Base-by-base conservation (phyloP, 2,888 invertebrate species). In the Kryphioiulus occultus region DNA sequence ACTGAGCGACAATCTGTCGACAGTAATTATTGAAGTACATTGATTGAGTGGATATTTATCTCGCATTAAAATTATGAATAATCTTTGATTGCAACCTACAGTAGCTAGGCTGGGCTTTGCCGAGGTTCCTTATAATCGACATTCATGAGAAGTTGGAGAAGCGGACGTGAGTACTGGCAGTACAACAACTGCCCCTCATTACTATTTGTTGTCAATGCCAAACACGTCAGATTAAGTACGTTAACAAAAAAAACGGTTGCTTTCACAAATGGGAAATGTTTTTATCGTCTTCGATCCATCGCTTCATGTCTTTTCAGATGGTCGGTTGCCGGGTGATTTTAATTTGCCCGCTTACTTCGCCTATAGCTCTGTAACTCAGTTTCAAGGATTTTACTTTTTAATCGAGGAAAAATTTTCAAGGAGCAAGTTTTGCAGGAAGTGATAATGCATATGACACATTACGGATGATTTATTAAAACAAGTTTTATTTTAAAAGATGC, bases 361-460 rank as follows among this genome's bases (percentile, higher is more conserved):
- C 78, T 30, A 30, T 17, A 78, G 78, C 15, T 19, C 10, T 59
- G 22, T 26, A 78, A 78, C 78, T 78, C 78, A 30, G 26, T 30
- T 78, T 78, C 78, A 78, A 78, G 78, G 78, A 12, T 78, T 78
- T 78, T 78, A 30, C 3, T 78, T 78, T 78, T 78, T 78, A 78
- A 78, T 78, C 78, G 12, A 30, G 78, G 15, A 30, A 30, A 78
- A 30, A n/a, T 78, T n/a, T n/a, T 78, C 78, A 78, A 78, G 78
- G 78, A 78, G 26, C 78, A 15, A 78, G 30, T 78, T 78, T 78
- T 78, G 30, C 26, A 78, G 78, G 78, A 78, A 78, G 78, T 78
- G 78, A 78, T 78, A 78, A 78, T 30, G 26, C 26, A 26, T 68
- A 68, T 68, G 68, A 68, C 68, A 26, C 26, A 68, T 35, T 35